Conservation (phyloP, 2,113 vertebrate species). For the Setophaga coronata region DNA sequence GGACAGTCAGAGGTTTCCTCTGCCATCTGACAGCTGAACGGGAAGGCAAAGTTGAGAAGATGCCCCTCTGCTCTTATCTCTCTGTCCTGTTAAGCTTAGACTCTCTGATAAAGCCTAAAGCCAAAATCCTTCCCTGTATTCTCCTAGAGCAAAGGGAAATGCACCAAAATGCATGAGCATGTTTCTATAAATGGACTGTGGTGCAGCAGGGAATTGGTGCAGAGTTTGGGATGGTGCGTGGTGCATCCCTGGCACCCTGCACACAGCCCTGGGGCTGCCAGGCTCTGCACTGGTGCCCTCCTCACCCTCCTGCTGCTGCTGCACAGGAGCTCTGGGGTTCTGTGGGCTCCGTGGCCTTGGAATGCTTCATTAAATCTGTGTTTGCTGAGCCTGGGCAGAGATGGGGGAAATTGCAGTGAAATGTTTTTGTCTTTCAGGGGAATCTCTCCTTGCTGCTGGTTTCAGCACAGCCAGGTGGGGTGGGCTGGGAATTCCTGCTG, state of each 20-base stretch:
- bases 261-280: neutral
- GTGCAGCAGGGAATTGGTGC: constrained; percentile 35
- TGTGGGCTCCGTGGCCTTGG: neutral
- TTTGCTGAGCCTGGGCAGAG: neutral
- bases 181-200: constrained; percentile 12
- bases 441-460: neutral
- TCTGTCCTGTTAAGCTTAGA: accelerated
- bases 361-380: neutral
- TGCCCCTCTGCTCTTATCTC: neutral
- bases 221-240: neutral
- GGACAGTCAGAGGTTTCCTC: neutral
- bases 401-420: neutral
- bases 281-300: neutral
- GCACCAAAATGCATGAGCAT: neutral
- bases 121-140: accelerated
- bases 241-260: neutral
- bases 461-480: neutral
- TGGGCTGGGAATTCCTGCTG: neutral
- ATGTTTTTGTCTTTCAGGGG: accelerated
- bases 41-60: neutral
- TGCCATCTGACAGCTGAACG: neutral
- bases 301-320: neutral
- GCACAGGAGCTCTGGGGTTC: neutral
- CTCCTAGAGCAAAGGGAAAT: neutral
- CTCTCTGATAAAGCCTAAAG: neutral